Conservation (phyloP, 2,888 invertebrate species). For the Gonocerus acuteangulatus region DNA sequence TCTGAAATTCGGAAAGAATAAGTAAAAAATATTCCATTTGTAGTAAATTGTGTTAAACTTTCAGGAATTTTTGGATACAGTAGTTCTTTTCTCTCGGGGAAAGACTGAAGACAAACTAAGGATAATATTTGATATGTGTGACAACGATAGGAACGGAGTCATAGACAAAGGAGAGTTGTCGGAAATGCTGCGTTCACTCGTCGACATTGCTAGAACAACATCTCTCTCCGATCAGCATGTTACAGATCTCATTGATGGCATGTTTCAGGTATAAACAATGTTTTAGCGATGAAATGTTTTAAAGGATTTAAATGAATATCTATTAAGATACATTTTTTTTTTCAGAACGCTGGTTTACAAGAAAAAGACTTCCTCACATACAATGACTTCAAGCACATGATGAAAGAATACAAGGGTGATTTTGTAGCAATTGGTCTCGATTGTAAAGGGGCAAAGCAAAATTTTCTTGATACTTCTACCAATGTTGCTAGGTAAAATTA, state of each 20-base stretch:
- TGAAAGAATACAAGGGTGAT: constrained; percentile 93
- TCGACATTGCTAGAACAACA: constrained; percentile 86
- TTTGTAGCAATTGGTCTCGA: constrained; percentile 90
- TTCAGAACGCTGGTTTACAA: constrained; percentile 76
- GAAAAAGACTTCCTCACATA: constrained; percentile 85
- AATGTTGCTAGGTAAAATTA: constrained; percentile 65
- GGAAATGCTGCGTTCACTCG: constrained; percentile 85
- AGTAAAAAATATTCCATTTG: too few relatives aligned
- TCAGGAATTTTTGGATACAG: constrained; percentile 87
- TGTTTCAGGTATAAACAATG: constrained; percentile 62
- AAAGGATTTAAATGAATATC: too few relatives aligned
- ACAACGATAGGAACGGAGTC: constrained; percentile 86
- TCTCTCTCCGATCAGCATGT: constrained; percentile 84
- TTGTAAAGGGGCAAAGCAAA: constrained; percentile 91
- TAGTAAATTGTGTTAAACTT: too few relatives aligned
- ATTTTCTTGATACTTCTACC: constrained; percentile 87
- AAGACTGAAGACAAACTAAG: constrained; percentile 87
- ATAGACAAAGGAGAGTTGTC: constrained; percentile 89
- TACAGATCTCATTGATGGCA: constrained; percentile 85
- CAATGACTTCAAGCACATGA: constrained; percentile 87
- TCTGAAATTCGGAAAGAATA: too few relatives aligned
- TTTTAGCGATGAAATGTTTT: too few relatives aligned
- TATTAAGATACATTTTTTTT: too few relatives aligned
- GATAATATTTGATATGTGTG: constrained; percentile 96
- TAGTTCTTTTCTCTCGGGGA: constrained; percentile 82